phyloP scores from a whole-genome alignment of 2,113 vertebrate species.

The Macaca fascicularis region T2T-MFA8v1.1 NC_088379.1:24903501-24904000 shows the following conservation, averaged over 20 bases:
- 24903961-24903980: background rate
- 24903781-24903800: background rate
- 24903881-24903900: background rate
- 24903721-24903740: background rate
- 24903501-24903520: too few species aligned
- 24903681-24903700: background rate
- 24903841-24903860: background rate
- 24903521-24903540: too few species aligned
- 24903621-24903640: too few species aligned
- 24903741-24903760: fast-evolving
- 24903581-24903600: too few species aligned
- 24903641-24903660: too few species aligned
- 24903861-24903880: background rate
- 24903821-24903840: background rate
- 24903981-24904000: background rate
- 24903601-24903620: too few species aligned
- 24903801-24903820: background rate
- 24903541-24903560: too few species aligned
- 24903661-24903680: background rate
- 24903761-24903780: background rate
- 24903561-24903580: too few species aligned
- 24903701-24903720: background rate
- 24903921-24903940: background rate
- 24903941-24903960: background rate
- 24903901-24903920: slow-evolving; percentile 4